phyloP scores from a whole-genome alignment of 2,113 vertebrate genomes.

The Hippopotamus amphibius region DNA sequence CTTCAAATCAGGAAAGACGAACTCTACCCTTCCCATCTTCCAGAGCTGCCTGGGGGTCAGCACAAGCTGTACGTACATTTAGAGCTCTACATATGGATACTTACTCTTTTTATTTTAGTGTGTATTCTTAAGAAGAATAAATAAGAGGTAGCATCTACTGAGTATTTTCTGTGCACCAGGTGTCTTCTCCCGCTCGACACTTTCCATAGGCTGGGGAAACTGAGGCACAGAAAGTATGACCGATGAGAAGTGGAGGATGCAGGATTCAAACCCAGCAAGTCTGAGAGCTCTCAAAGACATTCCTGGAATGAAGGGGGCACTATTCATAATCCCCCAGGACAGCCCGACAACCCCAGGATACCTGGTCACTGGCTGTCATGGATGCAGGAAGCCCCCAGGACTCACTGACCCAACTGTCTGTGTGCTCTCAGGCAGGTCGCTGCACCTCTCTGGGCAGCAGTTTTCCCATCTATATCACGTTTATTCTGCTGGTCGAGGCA shows the following conservation, averaged over 20 bases:
- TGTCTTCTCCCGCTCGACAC: neutral
- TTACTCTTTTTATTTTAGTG: neutral
- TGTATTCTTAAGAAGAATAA: neutral
- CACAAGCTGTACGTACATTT: neutral
- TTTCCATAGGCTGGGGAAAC: neutral
- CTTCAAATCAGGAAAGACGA: neutral
- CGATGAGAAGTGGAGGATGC: neutral
- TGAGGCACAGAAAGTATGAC: neutral
- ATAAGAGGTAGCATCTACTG: neutral
- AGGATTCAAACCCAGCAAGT: neutral
- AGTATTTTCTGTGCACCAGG: neutral
- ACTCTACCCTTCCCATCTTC: neutral
- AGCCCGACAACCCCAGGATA: neutral
- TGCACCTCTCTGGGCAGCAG: neutral
- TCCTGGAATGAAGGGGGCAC: neutral
- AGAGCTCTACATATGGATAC: neutral
- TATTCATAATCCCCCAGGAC: neutral
- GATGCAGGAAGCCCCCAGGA: neutral
- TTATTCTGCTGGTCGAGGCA: neutral
- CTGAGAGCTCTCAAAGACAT: neutral
- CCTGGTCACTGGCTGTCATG: fast-evolving
- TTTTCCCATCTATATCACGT: neutral
- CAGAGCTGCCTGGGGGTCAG: neutral
- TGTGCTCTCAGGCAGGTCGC: fast-evolving
- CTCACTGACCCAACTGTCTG: neutral